A percentile compares a stretch with the other conserved stretches of the same genome.
phyloP scores from a whole-genome alignment of 2,888 invertebrate species.

The Phlogophora meticulosa region DNA sequence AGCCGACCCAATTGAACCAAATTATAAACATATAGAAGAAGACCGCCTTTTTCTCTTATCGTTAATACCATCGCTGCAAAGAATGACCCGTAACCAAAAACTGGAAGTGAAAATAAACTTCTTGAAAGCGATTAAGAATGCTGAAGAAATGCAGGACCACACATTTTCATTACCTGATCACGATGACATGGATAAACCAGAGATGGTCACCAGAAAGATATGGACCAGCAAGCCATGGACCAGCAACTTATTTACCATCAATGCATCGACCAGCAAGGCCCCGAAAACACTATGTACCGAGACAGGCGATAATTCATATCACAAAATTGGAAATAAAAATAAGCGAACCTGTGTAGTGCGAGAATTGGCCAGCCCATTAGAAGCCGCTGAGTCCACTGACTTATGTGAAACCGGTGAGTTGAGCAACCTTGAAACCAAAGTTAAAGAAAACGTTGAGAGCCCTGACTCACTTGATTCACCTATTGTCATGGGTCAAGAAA shows the following conservation, averaged over 20 bases:
- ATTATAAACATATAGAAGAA: background rate
- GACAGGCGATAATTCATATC: background rate
- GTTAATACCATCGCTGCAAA: background rate
- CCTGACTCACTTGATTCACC: no score
- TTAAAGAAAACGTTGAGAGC: background rate
- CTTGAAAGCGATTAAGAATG: background rate
- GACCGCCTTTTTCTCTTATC: slow-evolving; percentile 1
- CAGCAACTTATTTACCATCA: no score
- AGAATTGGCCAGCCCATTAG: background rate
- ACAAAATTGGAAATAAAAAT: background rate
- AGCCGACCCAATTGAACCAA: background rate
- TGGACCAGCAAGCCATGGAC: no score
- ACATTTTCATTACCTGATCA: background rate
- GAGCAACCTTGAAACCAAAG: background rate
- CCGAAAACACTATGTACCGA: background rate
- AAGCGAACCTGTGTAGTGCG: slow-evolving; percentile 1
- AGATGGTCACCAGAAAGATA: no score
- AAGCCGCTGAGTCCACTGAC: background rate
- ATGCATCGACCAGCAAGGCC: no score
- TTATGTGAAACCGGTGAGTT: background rate
- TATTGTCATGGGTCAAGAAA: no score
- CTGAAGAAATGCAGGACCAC: background rate
- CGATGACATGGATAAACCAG: no score
- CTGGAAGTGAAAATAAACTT: slow-evolving; percentile 1
- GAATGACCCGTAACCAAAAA: slow-evolving; percentile 5